Evolutionary conservation across 1,140 invertebrate species (phyloP).

Genomic region (Papilio helenus): DNA sequence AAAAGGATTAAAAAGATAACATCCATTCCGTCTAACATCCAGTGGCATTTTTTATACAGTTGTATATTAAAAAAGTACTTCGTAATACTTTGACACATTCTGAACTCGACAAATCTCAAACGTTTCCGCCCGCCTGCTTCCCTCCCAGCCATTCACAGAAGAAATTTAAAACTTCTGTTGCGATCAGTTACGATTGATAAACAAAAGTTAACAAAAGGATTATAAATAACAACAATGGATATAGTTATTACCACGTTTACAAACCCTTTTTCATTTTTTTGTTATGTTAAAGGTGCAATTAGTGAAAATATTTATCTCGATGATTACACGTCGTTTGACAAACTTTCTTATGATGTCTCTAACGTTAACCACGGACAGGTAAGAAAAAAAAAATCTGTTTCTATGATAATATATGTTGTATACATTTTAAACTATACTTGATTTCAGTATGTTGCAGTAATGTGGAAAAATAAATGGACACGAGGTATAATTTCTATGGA

Average conservation of each 20-base stretch:
- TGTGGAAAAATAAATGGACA: constrained; percentile 62
- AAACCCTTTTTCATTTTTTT: constrained; percentile 64
- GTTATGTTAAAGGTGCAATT: constrained; percentile 44
- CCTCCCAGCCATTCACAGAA: not conserved
- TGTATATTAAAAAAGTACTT: not conserved
- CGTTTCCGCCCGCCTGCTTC: not conserved
- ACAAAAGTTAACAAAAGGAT: not conserved
- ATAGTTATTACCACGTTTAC: constrained; percentile 55
- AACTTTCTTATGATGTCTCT: constrained; percentile 36
- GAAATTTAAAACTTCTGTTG: not conserved
- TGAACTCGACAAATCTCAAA: not conserved
- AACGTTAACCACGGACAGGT: constrained; percentile 59
- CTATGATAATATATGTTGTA: not conserved
- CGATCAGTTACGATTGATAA: not conserved
- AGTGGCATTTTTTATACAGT: too few relatives aligned
- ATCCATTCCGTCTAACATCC: too few relatives aligned
- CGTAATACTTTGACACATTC: not conserved
- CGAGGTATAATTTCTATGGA: constrained; percentile 62
- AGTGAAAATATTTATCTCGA: constrained; percentile 36
- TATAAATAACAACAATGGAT: constrained; percentile 25
- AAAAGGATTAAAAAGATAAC: too few relatives aligned
- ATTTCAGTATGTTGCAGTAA: constrained; percentile 66
- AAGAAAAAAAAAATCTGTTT: constrained; percentile 35
- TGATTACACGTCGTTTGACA: constrained; percentile 31
- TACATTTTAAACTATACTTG: constrained; percentile 9